Conservation (phyloP, 2,113 vertebrate species). For the Mobula birostris region DNA sequence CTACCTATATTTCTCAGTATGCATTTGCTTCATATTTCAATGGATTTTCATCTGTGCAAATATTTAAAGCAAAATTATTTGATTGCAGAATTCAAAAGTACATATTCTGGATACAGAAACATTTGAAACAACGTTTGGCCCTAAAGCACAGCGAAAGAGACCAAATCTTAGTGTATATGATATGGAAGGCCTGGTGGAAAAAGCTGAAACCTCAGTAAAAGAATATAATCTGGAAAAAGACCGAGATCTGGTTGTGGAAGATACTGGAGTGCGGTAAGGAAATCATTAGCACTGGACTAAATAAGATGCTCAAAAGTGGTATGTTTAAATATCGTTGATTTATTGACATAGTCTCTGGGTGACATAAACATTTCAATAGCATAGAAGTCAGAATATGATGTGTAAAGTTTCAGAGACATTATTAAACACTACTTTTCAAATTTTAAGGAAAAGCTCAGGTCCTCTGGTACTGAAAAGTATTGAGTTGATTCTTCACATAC, state of each 20-base stretch:
- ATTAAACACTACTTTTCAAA: background rate
- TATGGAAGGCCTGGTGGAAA: constrained; percentile 74
- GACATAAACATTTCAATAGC: background rate
- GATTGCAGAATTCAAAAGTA: constrained; percentile 77
- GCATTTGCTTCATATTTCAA: background rate
- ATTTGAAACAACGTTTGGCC: constrained; percentile 89
- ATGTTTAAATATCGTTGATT: background rate
- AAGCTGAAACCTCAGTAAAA: constrained; percentile 63
- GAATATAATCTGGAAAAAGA: constrained; percentile 74
- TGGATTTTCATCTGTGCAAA: background rate
- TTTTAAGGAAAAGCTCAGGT: background rate
- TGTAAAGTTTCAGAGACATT: background rate
- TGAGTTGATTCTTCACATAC: background rate
- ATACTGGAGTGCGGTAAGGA: constrained; percentile 80
- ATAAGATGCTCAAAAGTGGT: background rate
- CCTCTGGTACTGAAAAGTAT: background rate
- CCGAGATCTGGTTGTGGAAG: constrained; percentile 74
- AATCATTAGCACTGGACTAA: background rate
- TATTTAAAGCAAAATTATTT: background rate
- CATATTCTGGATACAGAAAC: constrained; percentile 96
- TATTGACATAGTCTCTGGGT: background rate
- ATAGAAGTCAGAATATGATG: background rate
- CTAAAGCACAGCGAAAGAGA: constrained; percentile 84
- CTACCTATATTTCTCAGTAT: background rate
- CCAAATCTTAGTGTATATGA: constrained; percentile 74